Evolutionary conservation across 2,113 vertebrate species (phyloP), one percentile per base, ranked within the genome.

Genomic region (Cynopterus brachyotis): DNA sequence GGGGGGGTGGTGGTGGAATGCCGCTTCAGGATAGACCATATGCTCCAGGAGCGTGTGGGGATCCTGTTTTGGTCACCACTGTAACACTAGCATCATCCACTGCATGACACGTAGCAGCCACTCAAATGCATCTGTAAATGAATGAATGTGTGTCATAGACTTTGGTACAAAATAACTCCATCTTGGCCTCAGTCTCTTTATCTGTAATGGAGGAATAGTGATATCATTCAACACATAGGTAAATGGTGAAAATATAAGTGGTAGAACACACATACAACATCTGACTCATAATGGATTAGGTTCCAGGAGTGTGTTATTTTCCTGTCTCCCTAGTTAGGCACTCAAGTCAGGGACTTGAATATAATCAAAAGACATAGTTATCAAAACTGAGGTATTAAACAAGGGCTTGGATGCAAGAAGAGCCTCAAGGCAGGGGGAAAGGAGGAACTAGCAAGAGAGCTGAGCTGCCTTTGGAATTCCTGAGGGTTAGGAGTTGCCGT

Each of bases 401-500:
- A 80, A 57, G 12, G 19, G 4, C 30, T 67, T 76, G 30, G 55
- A 24, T 32, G 12, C 8, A 22, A 42, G 4, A 20, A 66, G 37
- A 75, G 3, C 57, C 37, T 12, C 28, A 70, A 30, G 8, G 16
- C 19, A 50, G 22, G 60, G 24, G 37, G 47, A 10, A 92, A 67
- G 28, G 12, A 76, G 64, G n/a, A 91, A 10, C 3, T 45, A 9
- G 37, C 45, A 32, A 59, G 12, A 32, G 28, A 16, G 3, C 9
- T 24, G 32, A 60, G 72, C 22, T 59, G 32, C 57, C 35, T 32
- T 57, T 37, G 47, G 6, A 57, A 9, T n/a, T 81, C 19, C 47
- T 69, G 81, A 79, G 70, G 66, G 32, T 96, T 92, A 66, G 96
- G n/a, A n/a, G n/a, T n/a, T n/a, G n/a, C 80, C 28, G 73, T 66